Base-by-base conservation (phyloP, 2,888 invertebrate species). In the Melanostoma mellinum region DNA sequence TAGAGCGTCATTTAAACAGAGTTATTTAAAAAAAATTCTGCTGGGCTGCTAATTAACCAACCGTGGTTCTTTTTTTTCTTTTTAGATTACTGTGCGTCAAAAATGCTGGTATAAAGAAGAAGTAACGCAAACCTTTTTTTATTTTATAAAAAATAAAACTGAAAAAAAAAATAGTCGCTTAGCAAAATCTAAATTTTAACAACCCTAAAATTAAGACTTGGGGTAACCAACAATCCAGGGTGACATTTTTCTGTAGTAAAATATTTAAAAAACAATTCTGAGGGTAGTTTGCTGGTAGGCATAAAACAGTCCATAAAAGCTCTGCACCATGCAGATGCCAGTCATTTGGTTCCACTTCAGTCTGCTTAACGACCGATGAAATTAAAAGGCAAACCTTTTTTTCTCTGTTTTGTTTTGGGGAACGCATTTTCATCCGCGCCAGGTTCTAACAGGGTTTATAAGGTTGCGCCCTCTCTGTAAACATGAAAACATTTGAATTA, bases 351-450 rank as follows among this genome's bases (percentile, higher is more conserved):
- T 84, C 84, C 84, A 84, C 79, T 74, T 71, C 79, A 69, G 71
- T 58, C 79, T 84, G 84, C 71, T 79, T 79, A 84, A 84, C 84
- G 84, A 84, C 78, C 84, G 78, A 84, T 84, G 84, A 84, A 84
- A 84, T 84, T 84, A 84, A 78, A 84, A 84, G 56, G 67, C 52
- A 74, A 78, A 74, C 73, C 65, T 74, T 78, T 73, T 73, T 75
- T 65, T 38, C 36, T 20, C 20, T 20, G 20, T 20, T 20, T 20
- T 20, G 20, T 20, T 20, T 20, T 60, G n/a, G 32, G 33, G 40
- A 81, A 56, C 55, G 55, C 53, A 61, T 44, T 72, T 61, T 36
- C 52, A 60, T 67, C 35, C 20, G 61, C 30, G 35, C 33, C 30
- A 55, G 50, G 48, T n/a, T 8, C 42, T 33, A 58, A 42, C 50